Evolutionary conservation across 2,113 vertebrate species (phyloP).

Genomic region (Hucho hucho): DNA sequence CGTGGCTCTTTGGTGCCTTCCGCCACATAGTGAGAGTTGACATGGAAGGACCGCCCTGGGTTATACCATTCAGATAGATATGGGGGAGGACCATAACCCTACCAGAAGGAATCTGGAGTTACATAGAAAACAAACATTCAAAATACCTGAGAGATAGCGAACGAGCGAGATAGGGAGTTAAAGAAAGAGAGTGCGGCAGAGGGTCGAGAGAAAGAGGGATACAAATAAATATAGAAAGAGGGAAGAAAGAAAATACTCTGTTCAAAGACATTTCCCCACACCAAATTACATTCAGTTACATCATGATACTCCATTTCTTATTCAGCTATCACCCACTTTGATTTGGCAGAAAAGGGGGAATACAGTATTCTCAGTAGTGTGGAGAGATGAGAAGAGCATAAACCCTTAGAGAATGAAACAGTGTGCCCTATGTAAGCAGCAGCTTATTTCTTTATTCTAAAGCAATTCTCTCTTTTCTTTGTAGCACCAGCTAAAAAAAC

Average conservation of each 20-base stretch:
- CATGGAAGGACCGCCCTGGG: not conserved
- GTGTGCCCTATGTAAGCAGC: not conserved
- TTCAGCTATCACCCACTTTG: conserved; percentile 25
- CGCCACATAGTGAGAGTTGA: conserved; percentile 15
- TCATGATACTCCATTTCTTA: conserved; percentile 47
- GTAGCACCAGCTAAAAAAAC: conserved; percentile 49
- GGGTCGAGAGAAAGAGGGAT: conserved; percentile 29
- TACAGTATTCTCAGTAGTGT: conserved; percentile 37
- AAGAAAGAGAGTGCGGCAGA: conserved; percentile 26
- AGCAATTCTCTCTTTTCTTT: conserved; percentile 38
- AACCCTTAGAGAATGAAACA: no score
- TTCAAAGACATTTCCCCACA: conserved; percentile 45
- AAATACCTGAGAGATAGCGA: conserved; percentile 64
- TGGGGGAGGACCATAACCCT: not conserved
- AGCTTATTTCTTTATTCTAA: conserved; percentile 24
- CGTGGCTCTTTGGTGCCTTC: conserved; percentile 53
- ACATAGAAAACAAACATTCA: conserved; percentile 21
- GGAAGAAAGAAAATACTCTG: conserved; percentile 27
- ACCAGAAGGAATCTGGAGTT: not conserved
- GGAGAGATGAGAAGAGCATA: conserved; percentile 1
- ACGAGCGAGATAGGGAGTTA: conserved; percentile 25
- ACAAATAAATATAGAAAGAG: conserved; percentile 26
- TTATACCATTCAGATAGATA: conserved; percentile 3
- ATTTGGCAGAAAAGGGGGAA: conserved; percentile 40
- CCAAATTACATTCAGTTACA: conserved; percentile 69